phyloP scores from a whole-genome alignment of 2,113 vertebrate genomes.

The Tauraco erythrolophus region DNA sequence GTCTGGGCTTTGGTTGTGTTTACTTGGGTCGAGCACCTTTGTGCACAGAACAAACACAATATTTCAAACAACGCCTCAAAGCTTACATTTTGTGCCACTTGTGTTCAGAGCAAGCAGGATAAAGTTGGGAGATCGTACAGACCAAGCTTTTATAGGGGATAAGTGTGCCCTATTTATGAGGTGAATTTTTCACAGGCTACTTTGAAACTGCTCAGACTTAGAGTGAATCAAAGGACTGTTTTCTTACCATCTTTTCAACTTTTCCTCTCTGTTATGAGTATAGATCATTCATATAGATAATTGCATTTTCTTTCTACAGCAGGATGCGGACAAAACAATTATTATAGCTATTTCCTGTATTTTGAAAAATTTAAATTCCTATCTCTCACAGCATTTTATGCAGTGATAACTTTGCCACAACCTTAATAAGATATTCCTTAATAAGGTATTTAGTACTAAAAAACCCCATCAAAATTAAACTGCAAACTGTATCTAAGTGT shows the following conservation, averaged over 20 bases:
- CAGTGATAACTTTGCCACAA: background rate
- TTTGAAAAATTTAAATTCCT: background rate
- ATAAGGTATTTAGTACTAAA: background rate
- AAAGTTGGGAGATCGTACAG: background rate
- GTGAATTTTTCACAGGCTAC: background rate
- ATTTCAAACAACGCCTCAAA: background rate
- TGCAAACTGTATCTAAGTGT: background rate
- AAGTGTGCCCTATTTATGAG: background rate
- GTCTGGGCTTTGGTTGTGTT: background rate
- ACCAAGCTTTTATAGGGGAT: background rate
- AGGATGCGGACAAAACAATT: background rate
- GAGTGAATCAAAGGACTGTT: background rate
- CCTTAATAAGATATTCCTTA: background rate
- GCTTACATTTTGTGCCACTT: background rate
- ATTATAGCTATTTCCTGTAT: background rate
- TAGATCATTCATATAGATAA: background rate
- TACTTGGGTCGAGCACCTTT: background rate
- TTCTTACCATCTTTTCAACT: background rate
- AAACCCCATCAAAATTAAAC: background rate
- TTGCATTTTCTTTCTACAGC: background rate
- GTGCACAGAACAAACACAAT: background rate
- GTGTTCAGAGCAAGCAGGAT: background rate
- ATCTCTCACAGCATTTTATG: background rate
- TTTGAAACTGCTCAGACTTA: background rate
- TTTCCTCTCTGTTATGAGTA: background rate